Evolutionary conservation across 1,140 invertebrate genomes (phyloP).

Genomic region (Lethrus apterus): DNA sequence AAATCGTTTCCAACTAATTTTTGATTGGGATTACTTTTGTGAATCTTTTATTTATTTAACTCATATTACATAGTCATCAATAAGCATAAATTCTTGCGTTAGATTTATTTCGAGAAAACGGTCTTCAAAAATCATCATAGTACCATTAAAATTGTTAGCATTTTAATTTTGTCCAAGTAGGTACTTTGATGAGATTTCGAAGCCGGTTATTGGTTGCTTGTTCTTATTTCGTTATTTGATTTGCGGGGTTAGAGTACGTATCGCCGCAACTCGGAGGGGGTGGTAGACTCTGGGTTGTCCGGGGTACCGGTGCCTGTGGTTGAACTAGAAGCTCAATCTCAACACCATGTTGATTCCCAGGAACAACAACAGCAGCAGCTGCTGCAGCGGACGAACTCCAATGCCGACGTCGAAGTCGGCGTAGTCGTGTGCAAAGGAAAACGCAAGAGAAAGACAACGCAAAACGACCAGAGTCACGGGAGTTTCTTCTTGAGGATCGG

Average conservation of each 20-base stretch:
- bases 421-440: constrained; percentile 56
- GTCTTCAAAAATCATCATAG: constrained; percentile 5
- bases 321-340: constrained; percentile 32
- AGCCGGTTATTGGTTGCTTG: constrained; percentile 7
- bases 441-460: constrained; percentile 81
- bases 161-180: background rate
- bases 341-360: constrained; percentile 32
- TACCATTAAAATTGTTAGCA: background rate
- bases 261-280: constrained; percentile 41
- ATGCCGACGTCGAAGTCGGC: constrained; percentile 54
- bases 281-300: constrained; percentile 39
- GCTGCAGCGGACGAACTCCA: constrained; percentile 44
- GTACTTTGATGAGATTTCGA: constrained; percentile 4
- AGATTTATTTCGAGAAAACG: constrained; percentile 8
- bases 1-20: too few species aligned
- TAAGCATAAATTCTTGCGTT: too few species aligned
- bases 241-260: constrained; percentile 39
- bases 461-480: constrained; percentile 88
- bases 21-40: too few species aligned
- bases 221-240: constrained; percentile 22
- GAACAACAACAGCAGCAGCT: constrained; percentile 22
- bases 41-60: too few species aligned
- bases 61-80: too few species aligned
- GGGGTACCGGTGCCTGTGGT: constrained; percentile 39
- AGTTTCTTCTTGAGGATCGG: constrained; percentile 95